phyloP scores from a whole-genome alignment of 2,888 invertebrate species.

The Laspeyria flexula region DNA sequence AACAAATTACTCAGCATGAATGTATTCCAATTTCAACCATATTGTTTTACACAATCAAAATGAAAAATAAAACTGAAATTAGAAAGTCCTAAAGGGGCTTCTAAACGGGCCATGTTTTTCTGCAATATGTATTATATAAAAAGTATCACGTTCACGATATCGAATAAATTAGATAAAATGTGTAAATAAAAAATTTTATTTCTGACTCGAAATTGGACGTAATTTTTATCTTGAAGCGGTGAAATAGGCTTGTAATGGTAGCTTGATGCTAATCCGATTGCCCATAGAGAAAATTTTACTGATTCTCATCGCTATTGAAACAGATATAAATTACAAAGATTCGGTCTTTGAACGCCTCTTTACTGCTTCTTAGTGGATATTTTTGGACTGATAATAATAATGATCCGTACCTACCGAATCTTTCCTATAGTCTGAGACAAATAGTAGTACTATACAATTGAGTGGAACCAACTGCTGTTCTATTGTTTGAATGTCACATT shows the following conservation, averaged over 20 bases:
- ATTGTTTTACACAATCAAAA: neutral
- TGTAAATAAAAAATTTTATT: slow-evolving; percentile 38
- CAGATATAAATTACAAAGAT: slow-evolving; percentile 55
- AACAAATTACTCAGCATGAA: too few relatives aligned
- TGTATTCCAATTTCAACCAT: too few relatives aligned
- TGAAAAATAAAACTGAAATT: neutral
- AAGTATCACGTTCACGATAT: slow-evolving; percentile 22
- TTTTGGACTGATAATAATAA: slow-evolving; percentile 10
- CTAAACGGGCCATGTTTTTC: too few relatives aligned
- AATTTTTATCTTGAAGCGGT: slow-evolving; percentile 60
- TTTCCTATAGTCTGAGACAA: too few relatives aligned
- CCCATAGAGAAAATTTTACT: slow-evolving; percentile 72
- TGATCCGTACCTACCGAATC: too few relatives aligned
- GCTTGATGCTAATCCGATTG: slow-evolving; percentile 79
- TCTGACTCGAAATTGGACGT: slow-evolving; percentile 48
- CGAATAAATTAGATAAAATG: slow-evolving; percentile 31
- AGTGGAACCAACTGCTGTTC: too few relatives aligned
- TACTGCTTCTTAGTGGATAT: slow-evolving; percentile 11
- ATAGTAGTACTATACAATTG: too few relatives aligned
- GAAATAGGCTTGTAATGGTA: slow-evolving; percentile 65
- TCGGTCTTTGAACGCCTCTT: slow-evolving; percentile 16
- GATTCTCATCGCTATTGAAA: slow-evolving; percentile 64
- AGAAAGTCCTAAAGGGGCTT: too few relatives aligned
- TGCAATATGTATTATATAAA: too few relatives aligned
- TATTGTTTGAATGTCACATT: too few relatives aligned